Evolutionary conservation across 2,113 vertebrate genomes (phyloP), one percentile per base, ranked within the genome.

Genomic region (Terrapene triunguis): DNA sequence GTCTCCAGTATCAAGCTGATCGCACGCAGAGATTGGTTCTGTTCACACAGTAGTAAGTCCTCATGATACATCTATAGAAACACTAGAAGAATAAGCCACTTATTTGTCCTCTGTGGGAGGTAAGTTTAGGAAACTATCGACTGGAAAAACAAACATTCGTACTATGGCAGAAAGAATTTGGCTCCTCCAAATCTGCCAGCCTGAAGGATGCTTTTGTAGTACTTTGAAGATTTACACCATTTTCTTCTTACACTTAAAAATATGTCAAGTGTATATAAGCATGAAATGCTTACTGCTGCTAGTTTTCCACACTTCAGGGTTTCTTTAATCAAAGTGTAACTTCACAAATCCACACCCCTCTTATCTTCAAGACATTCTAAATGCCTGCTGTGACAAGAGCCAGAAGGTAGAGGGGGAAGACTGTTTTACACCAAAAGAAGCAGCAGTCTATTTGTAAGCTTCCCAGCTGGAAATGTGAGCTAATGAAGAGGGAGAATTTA

Each of bases 371-470:
- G 94, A 76, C 50, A 2, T 83, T 80, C 95, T 91, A 22, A 4
- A 0, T 96, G 95, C 96, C 96, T 3, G 32, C 96, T 96, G 90
- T 1, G 35, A 92, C 87, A 94, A 92, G 92, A 92, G 89, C 93
- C 62, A 48, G 94, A 96, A 94, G 94, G 95, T 89, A 90, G 95
- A 94, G 72, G 89, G 90, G 94, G 62, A 38, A 8, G 55, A 97
- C 51, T 96, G 95, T 91, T 95, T 17, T 0, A 95, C 96, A 97
- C 92, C 96, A 97, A 95, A 97, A 95, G 96, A 5, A 96, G 95
- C 93, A 96, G 95, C 92, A 94, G 84, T 80, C 94, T 93, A 96
- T 96, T 96, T 97, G 96, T 95, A 94, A 96, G 88, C 96, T 95
- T 90, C 96, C 84, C 97, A 96, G 97, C 93, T 97, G 94, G 96